Base-by-base conservation (phyloP, 2,888 invertebrate genomes). In the Saturnia pavonia region DNA sequence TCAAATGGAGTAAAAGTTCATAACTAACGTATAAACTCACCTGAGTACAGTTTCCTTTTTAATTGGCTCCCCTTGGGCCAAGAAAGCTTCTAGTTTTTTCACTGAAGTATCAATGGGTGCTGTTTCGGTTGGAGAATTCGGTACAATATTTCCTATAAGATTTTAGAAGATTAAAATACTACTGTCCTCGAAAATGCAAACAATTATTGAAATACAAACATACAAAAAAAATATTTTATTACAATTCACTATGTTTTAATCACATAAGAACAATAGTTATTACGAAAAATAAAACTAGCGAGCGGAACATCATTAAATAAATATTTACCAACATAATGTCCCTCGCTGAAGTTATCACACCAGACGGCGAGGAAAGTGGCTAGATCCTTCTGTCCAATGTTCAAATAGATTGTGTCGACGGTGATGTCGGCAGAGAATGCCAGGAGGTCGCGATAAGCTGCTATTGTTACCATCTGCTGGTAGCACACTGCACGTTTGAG, bases 361-460 rank as follows among this genome's bases (percentile, higher is more conserved):
- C 96, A 96, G 6, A 97, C 96, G 0, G 96, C 95, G 48, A 97
- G 91, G 69, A 97, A 90, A 0, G 96, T 96, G 16, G 96, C 95
- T 12, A 97, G 87, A 85, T 97, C 97, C 82, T 95, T 95, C 87
- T 97, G 97, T 0, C 97, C 96, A 19, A 97, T 86, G 80, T 96
- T 96, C 3, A 97, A 88, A 74, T 95, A 87, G 1, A 97, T 94
- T 2, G 93, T 90, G 76, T 97, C 97, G 78, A 97, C 90, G 0
- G 95, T 92, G 14, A 96, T 95, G 77, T 95, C 95, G 0, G 97
- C 94, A 72, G 96, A 96, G 82, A 94, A 91, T 1, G 95, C 90
- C 63, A 95, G 83, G 81, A 94, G 77, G 60, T 94, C 94, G 16
- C 94, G 82, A 51, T 80, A 80, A 0, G 81, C 78, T 60, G 76